Evolutionary conservation across 2,797 vertebrate species (phyloP).

Genomic region (Cyclopterus lumpus): DNA sequence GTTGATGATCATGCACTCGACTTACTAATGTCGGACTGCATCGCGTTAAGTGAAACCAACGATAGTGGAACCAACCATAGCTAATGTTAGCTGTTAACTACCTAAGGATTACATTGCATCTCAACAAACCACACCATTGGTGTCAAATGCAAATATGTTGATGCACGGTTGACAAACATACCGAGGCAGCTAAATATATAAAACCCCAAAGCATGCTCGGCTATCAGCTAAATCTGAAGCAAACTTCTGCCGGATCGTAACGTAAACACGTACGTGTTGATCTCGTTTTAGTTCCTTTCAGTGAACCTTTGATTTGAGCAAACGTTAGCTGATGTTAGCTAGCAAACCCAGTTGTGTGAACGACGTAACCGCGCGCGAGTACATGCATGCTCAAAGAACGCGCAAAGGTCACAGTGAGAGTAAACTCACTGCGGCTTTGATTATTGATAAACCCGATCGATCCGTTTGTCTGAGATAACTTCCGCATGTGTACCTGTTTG

Average conservation of each 20-base stretch:
- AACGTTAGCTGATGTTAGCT: conserved; percentile 13
- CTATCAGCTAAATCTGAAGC: not conserved
- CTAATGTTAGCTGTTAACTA: not conserved
- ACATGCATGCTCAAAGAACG: not conserved
- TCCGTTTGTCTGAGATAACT: not conserved
- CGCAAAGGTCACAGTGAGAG: rapidly evolving
- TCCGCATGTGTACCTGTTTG: conserved; percentile 12
- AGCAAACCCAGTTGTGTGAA: not conserved
- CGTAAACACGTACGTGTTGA: conserved; percentile 3
- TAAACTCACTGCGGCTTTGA: rapidly evolving
- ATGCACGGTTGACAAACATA: not conserved
- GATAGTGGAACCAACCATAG: not conserved
- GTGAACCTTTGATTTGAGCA: not conserved
- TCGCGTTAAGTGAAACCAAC: too few species aligned
- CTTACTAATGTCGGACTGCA: not conserved
- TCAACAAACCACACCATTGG: not conserved
- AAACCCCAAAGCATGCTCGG: rapidly evolving
- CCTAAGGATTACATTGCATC: not conserved
- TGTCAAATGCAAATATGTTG: rapidly evolving
- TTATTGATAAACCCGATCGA: not conserved
- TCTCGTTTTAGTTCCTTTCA: not conserved
- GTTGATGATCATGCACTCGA: not conserved
- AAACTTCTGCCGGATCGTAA: not conserved
- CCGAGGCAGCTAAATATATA: not conserved
- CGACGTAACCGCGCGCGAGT: not conserved